Evolutionary conservation across 2,888 invertebrate species (phyloP).

Genomic region (Eupithecia insigniata): DNA sequence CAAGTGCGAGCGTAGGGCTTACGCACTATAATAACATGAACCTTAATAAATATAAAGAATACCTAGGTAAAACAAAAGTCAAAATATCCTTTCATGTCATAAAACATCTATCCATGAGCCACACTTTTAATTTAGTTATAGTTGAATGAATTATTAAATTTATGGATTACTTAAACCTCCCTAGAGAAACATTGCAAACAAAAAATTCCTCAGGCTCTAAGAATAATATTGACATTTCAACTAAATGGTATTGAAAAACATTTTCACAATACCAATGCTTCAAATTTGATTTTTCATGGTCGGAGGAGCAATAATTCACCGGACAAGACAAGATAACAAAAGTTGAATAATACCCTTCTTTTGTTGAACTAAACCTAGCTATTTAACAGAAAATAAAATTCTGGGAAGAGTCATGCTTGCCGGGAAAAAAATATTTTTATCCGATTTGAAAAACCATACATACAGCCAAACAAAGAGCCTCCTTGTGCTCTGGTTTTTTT

Average conservation of each 20-base stretch:
- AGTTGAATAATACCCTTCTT: slow-evolving; percentile 1
- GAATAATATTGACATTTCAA: background rate
- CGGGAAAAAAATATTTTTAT: background rate
- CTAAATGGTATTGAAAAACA: background rate
- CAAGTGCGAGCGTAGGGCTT: too few relatives aligned
- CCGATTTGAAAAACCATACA: too few relatives aligned
- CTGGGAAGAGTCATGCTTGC: background rate
- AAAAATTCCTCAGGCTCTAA: background rate
- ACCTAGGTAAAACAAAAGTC: too few relatives aligned
- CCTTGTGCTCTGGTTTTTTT: too few relatives aligned
- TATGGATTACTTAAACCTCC: background rate
- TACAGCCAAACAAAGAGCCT: too few relatives aligned
- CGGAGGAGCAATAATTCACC: background rate
- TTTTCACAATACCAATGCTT: background rate
- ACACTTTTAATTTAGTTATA: too few relatives aligned
- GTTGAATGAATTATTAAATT: too few relatives aligned
- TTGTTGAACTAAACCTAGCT: background rate
- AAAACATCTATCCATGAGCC: too few relatives aligned
- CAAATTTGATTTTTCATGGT: slow-evolving; percentile 7
- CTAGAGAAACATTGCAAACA: background rate
- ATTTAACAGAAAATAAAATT: background rate
- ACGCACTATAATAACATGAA: too few relatives aligned
- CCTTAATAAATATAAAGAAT: too few relatives aligned
- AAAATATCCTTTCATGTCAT: too few relatives aligned
- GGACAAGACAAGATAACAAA: background rate